phyloP scores from a whole-genome alignment of 2,888 invertebrate species.

The Acanthosepion lycidas region DNA sequence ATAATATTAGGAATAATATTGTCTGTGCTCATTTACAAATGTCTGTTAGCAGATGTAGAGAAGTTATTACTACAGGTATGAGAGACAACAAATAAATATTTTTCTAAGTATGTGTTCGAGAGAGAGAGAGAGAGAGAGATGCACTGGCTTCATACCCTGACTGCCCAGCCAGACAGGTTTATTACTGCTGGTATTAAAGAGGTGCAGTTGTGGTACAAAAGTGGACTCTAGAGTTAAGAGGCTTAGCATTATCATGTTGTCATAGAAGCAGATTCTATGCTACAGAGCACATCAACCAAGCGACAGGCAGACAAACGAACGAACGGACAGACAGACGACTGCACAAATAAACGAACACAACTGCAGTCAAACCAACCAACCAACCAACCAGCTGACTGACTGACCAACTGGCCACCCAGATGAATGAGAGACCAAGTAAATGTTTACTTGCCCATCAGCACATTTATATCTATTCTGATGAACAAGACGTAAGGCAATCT shows the following conservation, averaged over 20 bases:
- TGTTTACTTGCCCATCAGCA: background rate
- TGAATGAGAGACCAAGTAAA: background rate
- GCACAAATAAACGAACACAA: background rate
- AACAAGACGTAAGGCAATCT: background rate
- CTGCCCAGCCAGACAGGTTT: background rate
- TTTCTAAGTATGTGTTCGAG: background rate
- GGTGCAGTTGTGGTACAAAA: background rate
- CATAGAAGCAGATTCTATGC: background rate
- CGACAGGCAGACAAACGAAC: background rate
- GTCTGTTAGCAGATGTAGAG: background rate
- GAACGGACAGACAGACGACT: background rate
- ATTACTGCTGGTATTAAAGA: slow-evolving; percentile 33
- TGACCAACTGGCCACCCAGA: background rate
- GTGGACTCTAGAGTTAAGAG: background rate
- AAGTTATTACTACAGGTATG: slow-evolving; percentile 33
- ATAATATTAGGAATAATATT: background rate
- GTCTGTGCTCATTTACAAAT: background rate
- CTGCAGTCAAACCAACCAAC: background rate
- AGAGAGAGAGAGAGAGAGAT: background rate
- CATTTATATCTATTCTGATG: background rate
- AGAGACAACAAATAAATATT: background rate
- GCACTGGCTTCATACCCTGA: background rate
- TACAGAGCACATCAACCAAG: background rate
- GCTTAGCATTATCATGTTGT: background rate
- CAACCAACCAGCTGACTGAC: background rate